A percentile compares a stretch with the other conserved stretches of the same genome.
Conservation (phyloP, 2,113 vertebrate genomes). For the Poecilia latipinna region DNA sequence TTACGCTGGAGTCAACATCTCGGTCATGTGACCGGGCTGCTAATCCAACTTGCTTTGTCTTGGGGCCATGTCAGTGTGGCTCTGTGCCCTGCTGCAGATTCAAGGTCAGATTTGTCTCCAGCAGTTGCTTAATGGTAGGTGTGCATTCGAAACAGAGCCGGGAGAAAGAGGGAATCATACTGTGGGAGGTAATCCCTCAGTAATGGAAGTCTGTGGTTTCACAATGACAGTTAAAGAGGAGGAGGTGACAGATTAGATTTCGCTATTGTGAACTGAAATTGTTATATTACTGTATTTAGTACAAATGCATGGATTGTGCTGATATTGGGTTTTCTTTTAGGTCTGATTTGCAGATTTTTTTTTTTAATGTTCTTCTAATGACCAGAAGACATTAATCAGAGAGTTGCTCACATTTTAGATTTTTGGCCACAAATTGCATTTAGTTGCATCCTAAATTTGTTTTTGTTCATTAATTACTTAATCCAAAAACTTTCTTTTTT, state of each 20-base stretch:
- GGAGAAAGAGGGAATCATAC: not conserved
- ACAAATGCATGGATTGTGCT: not conserved
- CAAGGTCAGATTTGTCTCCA: constrained; percentile 59
- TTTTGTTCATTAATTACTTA: not conserved
- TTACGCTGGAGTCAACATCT: constrained; percentile 37
- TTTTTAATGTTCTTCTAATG: not conserved
- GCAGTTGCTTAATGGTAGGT: not conserved
- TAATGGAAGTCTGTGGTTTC: not conserved
- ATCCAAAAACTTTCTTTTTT: too few relatives aligned
- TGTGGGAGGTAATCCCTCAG: not conserved
- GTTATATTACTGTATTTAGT: not conserved
- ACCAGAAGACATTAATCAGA: not conserved
- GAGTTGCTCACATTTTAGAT: not conserved
- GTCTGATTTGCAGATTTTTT: not conserved
- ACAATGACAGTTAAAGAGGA: not conserved
- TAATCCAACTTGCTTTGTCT: constrained; percentile 61
- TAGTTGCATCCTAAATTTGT: not conserved
- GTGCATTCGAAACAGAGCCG: not conserved
- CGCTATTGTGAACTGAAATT: not conserved
- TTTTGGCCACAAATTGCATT: not conserved
- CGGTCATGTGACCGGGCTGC: constrained; percentile 36
- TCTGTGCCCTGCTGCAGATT: constrained; percentile 31
- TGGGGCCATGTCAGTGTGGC: constrained; percentile 43
- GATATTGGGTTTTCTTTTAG: not conserved
- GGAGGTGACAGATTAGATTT: not conserved